Evolutionary conservation across 2,888 invertebrate genomes (phyloP).

Genomic region (Lasioglossum villosulum): DNA sequence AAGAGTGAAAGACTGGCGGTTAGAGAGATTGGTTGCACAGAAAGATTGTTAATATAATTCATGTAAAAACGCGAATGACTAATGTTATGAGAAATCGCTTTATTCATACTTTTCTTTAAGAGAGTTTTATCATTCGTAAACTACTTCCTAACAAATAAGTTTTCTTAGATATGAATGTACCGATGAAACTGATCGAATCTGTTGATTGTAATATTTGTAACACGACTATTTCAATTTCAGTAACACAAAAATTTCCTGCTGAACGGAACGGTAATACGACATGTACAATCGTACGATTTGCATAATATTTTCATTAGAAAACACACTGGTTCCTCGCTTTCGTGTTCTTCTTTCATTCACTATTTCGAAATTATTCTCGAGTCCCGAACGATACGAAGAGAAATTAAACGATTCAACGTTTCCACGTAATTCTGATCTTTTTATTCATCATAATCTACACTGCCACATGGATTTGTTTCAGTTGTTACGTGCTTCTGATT

Average conservation of each 20-base stretch:
- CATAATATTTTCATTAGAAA: background rate
- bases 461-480: slow-evolving; percentile 4
- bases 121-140: slow-evolving; percentile 50
- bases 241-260: background rate
- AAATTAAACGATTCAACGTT: background rate
- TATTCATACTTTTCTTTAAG: slow-evolving; percentile 16
- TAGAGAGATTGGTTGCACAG: slow-evolving; percentile 5
- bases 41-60: slow-evolving; percentile 20
- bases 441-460: slow-evolving; percentile 4
- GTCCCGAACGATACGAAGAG: background rate
- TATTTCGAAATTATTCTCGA: background rate
- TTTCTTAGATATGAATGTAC: slow-evolving; percentile 28
- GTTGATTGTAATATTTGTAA: slow-evolving; percentile 33
- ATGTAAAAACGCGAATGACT: slow-evolving; percentile 21
- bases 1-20: slow-evolving; percentile 6
- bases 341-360: background rate
- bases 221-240: slow-evolving; percentile 13
- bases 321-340: background rate
- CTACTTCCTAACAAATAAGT: slow-evolving; percentile 28
- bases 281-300: background rate
- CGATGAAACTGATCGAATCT: slow-evolving; percentile 40
- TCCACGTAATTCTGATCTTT: background rate
- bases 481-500: slow-evolving; percentile 7
- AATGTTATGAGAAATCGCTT: slow-evolving; percentile 14
- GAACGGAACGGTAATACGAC: slow-evolving; percentile 10